Base-by-base conservation (phyloP, 2,888 invertebrate genomes). In the Dichetophora obliterata region DNA sequence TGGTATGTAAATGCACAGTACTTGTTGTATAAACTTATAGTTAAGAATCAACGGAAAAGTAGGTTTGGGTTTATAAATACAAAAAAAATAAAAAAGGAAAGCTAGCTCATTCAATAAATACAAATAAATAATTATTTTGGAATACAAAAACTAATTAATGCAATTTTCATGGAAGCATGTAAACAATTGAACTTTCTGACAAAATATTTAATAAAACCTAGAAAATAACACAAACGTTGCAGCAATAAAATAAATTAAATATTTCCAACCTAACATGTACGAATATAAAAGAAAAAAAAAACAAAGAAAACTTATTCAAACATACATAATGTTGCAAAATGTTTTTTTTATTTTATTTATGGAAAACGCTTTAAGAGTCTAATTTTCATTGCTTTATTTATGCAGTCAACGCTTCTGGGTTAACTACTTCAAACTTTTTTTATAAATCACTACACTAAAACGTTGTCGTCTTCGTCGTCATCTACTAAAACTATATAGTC, bases 401-500 rank as follows among this genome's bases (percentile, higher is more conserved):
- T 19, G n/a, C n/a, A 43, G 43, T 48, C 43, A n/a, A 37, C 43
- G 66, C 22, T 19, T 37, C 65, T 65, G 19, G 22, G 37, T 48
- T 66, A 43, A 54, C n/a, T n/a, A 54, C 22, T 22, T 54, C n/a
- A 54, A 8, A 3, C 3, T 54, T 54, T 22, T 54, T 54, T 22
- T 54, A 22, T 54, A 54, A 31, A 54, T 19, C 22, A 22, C 54
- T 54, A 54, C 54, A 22, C 54, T 22, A n/a, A 19, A 54, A 54
- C 22, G n/a, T 54, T 19, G 5, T 31, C 31, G 31, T 31, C n/a
- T n/a, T n/a, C 31, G 54, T 63, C 34, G 37, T 68, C 57, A 19
- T 72, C 72, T 34, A 37, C 66, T 76, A 73, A 77, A 74, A 70
- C 76, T 79, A 78, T n/a, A 66, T 75, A 80, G 78, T 80, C 77